Evolutionary conservation across 2,113 vertebrate species (phyloP).

Genomic region (Calyptommatus sinebrachiatus): DNA sequence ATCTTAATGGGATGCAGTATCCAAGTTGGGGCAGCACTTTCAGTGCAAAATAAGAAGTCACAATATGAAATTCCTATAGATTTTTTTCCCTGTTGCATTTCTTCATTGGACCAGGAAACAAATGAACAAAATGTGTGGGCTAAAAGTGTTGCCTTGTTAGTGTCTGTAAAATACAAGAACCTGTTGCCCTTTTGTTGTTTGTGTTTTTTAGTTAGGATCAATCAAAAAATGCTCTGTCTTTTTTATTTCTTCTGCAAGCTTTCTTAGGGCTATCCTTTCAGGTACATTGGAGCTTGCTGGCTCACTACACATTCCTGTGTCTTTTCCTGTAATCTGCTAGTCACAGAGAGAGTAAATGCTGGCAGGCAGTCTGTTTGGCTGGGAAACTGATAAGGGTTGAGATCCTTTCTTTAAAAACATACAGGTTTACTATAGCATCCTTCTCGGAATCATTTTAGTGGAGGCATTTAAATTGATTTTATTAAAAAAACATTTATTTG

Average conservation of each 20-base stretch:
- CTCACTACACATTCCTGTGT: neutral
- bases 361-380: neutral
- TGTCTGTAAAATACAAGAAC: neutral
- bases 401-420: neutral
- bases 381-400: too few relatives aligned
- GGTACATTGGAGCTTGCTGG: neutral
- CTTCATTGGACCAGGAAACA: neutral
- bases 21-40: neutral
- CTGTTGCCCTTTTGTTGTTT: neutral
- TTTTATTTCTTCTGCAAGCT: neutral
- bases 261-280: neutral
- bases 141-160: neutral
- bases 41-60: neutral
- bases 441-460: neutral
- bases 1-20: neutral
- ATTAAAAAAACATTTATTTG: too few relatives aligned
- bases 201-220: neutral
- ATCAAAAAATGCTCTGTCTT: neutral
- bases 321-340: constrained; percentile 6
- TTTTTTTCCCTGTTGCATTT: neutral
- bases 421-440: neutral
- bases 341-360: neutral
- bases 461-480: too few relatives aligned
- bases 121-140: neutral
- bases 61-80: neutral